Base-by-base conservation (phyloP, 2,797 vertebrate species). In the Propithecus perrieri region DNA sequence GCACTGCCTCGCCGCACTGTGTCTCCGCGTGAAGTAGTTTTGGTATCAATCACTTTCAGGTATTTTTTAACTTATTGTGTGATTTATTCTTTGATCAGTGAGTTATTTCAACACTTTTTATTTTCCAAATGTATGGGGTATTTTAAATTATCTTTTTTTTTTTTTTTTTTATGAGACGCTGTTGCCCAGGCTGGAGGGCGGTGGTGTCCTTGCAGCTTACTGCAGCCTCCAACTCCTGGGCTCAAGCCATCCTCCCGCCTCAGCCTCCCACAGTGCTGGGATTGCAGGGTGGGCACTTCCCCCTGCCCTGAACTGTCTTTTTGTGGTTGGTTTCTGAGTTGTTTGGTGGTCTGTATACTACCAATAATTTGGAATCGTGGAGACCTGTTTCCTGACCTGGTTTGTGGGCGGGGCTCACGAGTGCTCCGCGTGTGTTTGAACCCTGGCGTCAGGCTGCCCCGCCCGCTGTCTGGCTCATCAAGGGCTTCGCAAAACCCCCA, bases 361-460 rank as follows among this genome's bases (percentile, higher is more conserved):
- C 4, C 8, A 17, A 26, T 18, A 17, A 1, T 6, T 4, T 9
- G 75, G 24, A 13, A 10, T 50, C 2, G 4, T 15, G 57, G 48
- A 35, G 38, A 17, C 5, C 30, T 35, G 61, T 30, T 75, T 35
- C 22, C 18, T 43, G 2, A 2, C 4, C 41, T 18, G 2, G 28
- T 3, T 17, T 5, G 6, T 33, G 4, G 57, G 7, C 17, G 1
- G 8, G 30, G 38, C 30, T 26, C 46, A 4, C 38, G 7, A 2
- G 0, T 1, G 10, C 8, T 6, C 33, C 3, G 9, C 1, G 33
- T 15, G 38, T 5, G 6, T 55, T 17, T 18, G 41, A 28, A 3
- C 12, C 35, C 78, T 0, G 55, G 5, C 14, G 13, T 0, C 3
- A 41, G 85, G 85, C 5, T 13, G 15, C 28, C 14, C 0, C 2